A percentile compares a stretch with the other conserved stretches of the same genome.
These are phyloP conservation scores for Ctenomys sociabilis DNA, from an alignment of 2,113 vertebrate genomes.

Conservation along the genomic window DNA sequence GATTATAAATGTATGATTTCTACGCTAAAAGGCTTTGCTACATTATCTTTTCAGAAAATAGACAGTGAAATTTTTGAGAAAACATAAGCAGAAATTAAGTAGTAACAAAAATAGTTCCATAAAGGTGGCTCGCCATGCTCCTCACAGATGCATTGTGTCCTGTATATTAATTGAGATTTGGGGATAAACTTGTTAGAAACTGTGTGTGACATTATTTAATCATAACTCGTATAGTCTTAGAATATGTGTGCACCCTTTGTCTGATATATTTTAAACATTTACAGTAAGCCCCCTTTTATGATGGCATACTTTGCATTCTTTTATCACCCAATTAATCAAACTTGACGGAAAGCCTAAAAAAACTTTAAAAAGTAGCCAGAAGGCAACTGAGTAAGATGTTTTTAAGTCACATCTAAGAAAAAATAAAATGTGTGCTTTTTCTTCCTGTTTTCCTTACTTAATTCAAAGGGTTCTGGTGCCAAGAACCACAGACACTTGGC, in stretches of 20 bases:
- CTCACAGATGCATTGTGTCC: background rate
- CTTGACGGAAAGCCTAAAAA: conserved; percentile 29
- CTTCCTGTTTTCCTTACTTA: background rate
- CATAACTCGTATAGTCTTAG: background rate
- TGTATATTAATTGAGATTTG: background rate
- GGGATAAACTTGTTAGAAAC: conserved; percentile 25
- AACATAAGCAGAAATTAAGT: conserved; percentile 9
- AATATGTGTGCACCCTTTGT: background rate
- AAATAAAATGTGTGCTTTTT: background rate
- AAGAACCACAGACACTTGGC: background rate
- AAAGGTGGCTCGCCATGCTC: background rate
- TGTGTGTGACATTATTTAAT: conserved; percentile 15
- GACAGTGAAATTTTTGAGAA: background rate
- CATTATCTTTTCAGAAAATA: conserved; percentile 1
- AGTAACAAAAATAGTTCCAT: background rate
- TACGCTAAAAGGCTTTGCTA: background rate
- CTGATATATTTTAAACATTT: background rate
- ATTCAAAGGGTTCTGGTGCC: background rate
- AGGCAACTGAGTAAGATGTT: background rate
- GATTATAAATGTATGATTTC: background rate
- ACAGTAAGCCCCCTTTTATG: background rate
- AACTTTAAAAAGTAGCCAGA: conserved; percentile 5
- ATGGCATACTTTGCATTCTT: background rate
- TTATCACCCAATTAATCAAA: conserved; percentile 40
- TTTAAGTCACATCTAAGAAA: background rate